Percentiles rank a stretch among this genome's conserved stretches.
Evolutionary conservation across 2,888 invertebrate genomes (phyloP).

Genomic region (Bruchidius siliquastri): DNA sequence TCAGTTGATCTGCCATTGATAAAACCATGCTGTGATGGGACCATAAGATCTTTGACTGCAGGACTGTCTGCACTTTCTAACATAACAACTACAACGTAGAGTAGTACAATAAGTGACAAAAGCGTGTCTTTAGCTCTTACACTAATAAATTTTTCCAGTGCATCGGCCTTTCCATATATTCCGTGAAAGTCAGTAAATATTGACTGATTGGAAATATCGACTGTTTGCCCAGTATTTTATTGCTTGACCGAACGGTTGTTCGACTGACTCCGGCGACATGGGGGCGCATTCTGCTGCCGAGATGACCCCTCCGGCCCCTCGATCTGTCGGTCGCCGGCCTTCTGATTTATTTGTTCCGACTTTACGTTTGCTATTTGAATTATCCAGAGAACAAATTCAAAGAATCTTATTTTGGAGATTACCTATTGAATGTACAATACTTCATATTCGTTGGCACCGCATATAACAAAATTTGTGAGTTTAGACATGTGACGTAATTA

Average conservation of each 20-base stretch:
- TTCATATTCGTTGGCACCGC: no score
- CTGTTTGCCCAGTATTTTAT: neutral
- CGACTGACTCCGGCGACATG: neutral
- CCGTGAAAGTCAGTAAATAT: conserved; percentile 14
- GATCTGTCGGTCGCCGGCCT: neutral
- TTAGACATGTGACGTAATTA: no score
- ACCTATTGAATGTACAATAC: no score
- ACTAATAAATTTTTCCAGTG: neutral
- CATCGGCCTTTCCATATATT: neutral
- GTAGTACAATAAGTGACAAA: no score
- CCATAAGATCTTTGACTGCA: no score
- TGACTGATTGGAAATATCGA: conserved; percentile 22
- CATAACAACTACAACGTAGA: no score
- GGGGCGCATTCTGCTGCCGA: no score
- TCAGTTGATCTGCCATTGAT: no score
- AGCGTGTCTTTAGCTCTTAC: no score
- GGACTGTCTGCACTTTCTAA: no score
- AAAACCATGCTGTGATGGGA: no score
- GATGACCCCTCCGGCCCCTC: neutral
- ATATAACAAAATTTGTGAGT: no score
- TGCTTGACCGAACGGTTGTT: neutral
- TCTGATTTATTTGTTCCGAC: neutral
- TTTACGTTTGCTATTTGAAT: neutral
- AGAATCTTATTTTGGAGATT: neutral
- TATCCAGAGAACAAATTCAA: neutral